Evolutionary conservation across 53 echinoderm and acorn worm species (phyloP).

Genomic region (Crossaster papposus): DNA sequence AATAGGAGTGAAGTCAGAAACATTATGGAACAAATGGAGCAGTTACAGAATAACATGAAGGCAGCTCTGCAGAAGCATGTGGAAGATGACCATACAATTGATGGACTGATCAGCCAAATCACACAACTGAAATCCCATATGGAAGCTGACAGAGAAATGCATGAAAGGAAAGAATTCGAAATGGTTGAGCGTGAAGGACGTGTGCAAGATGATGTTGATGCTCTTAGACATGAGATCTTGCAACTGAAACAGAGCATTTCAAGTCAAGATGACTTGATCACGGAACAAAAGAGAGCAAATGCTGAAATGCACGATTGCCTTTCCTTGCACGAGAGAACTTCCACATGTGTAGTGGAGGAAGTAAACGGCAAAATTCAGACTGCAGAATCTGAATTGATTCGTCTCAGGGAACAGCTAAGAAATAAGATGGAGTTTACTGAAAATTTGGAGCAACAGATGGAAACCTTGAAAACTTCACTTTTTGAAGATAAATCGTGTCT

Average conservation of each 20-base stretch:
- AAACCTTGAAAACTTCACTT: conserved; percentile 44
- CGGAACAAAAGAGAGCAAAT: conserved; percentile 12
- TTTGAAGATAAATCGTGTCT: conserved; percentile 42
- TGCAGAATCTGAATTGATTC: conserved; percentile 2
- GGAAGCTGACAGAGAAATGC: conserved; percentile 49
- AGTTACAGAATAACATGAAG: conserved; percentile 33
- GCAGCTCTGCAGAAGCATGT: conserved; percentile 41
- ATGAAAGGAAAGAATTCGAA: conserved; percentile 44
- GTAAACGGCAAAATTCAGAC: conserved; percentile 6
- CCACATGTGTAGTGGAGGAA: conserved; percentile 10
- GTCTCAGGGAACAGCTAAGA: conserved; percentile 3
- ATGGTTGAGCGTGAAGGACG: conserved; percentile 39
- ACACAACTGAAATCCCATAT: conserved; percentile 23
- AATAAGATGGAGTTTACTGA: conserved; percentile 24
- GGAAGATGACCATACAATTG: conserved; percentile 51
- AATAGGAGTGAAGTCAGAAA: conserved; percentile 8
- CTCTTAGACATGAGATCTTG: conserved; percentile 59
- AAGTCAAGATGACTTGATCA: conserved; percentile 34
- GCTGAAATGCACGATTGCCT: neutral
- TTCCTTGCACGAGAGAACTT: neutral
- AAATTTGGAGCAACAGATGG: conserved; percentile 63
- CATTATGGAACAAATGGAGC: conserved; percentile 28
- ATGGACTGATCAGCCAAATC: conserved; percentile 48
- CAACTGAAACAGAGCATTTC: conserved; percentile 42
- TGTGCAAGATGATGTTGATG: conserved; percentile 44